Percentiles rank a stretch among this genome's conserved stretches.
These are phyloP conservation scores for Drosophila fulvimacula DNA, from an alignment of 2,888 invertebrate species.

Conservation along the genomic window DNA sequence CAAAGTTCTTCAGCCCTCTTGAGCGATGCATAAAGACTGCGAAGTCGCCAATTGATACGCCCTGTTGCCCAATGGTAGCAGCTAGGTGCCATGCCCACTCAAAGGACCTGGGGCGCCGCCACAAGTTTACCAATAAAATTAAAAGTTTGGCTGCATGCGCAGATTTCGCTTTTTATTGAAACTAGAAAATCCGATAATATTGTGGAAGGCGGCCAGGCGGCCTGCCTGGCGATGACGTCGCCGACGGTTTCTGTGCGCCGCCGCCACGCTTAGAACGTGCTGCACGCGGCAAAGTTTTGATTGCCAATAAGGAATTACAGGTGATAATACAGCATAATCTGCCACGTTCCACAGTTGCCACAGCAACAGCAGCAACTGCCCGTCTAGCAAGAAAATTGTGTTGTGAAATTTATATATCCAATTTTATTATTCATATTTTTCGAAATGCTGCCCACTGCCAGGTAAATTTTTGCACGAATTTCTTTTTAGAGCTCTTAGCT, in stretches of 20 bases:
- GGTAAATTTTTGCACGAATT: background rate
- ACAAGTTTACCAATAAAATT: conserved; percentile 80
- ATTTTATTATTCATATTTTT: conserved; percentile 33
- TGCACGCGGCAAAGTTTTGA: conserved; percentile 75
- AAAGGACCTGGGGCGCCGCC: conserved; percentile 16
- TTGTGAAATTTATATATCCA: conserved; percentile 34
- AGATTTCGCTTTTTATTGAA: conserved; percentile 76
- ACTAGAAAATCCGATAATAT: conserved; percentile 69
- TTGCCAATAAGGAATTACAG: conserved; percentile 83
- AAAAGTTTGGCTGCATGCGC: conserved; percentile 75
- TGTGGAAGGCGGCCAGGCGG: conserved; percentile 29
- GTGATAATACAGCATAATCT: conserved; percentile 82
- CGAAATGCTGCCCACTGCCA: conserved; percentile 4
- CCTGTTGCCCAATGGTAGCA: conserved; percentile 6
- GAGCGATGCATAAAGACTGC: conserved; percentile 6
- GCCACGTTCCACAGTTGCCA: conserved; percentile 64
- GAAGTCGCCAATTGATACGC: conserved; percentile 24
- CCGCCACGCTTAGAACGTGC: conserved; percentile 26
- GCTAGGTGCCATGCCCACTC: conserved; percentile 28
- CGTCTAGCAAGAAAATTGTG: conserved; percentile 28
- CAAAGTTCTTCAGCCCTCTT: conserved; percentile 44
- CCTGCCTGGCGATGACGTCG: conserved; percentile 12
- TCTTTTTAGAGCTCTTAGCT: background rate
- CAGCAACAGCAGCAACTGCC: conserved; percentile 21
- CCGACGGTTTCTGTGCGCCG: conserved; percentile 9